Evolutionary conservation across 2,113 vertebrate genomes (phyloP), one percentile per base, ranked within the genome.

Genomic region (Athene cunicularia): DNA sequence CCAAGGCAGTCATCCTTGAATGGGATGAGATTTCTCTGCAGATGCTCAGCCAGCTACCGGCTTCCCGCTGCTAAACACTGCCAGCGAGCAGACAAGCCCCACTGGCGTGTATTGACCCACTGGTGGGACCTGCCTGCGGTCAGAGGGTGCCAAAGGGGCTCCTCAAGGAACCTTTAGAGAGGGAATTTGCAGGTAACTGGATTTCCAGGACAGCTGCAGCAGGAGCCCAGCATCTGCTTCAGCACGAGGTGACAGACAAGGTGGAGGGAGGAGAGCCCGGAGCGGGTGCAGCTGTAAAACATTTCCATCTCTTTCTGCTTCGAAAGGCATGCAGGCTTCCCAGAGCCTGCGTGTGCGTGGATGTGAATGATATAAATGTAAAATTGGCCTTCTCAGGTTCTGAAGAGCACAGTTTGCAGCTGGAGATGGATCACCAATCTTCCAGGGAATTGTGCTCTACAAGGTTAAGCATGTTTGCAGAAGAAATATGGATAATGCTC

Each of bases 391-490:
- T 88, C 96, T 79, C 43, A 5, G 64, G 80, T 90, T 96, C 94
- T 95, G 94, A 95, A 50, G 37, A 35, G 59, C 9, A 2, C 80
- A 60, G 80, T 97, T 97, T 94, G 93, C 88, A 88, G 80, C 94
- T 17, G 93, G 96, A 97, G 97, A 95, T 86, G 56, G 95, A 95
- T 89, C 72, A 63, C 97, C 93, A 96, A 74, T 95, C 95, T 88
- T 93, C 96, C 50, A 67, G 83, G 93, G 95, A 97, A 93, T 60
- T 90, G 83, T 93, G 93, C 91, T 96, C 92, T 96, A 91, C 97
- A 96, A 97, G 96, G 96, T 97, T 97, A 97, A 96, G 97, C 91
- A 15, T 96, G 97, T 98, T 98, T 98, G 96, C 96, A 97, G 92
- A 89, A 93, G 97, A 97, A 97, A 97, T 94, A 95, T 55, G 84